These are phyloP conservation scores for Xanthia togata DNA, from an alignment of 2,888 invertebrate genomes.

Conservation along the genomic window DNA sequence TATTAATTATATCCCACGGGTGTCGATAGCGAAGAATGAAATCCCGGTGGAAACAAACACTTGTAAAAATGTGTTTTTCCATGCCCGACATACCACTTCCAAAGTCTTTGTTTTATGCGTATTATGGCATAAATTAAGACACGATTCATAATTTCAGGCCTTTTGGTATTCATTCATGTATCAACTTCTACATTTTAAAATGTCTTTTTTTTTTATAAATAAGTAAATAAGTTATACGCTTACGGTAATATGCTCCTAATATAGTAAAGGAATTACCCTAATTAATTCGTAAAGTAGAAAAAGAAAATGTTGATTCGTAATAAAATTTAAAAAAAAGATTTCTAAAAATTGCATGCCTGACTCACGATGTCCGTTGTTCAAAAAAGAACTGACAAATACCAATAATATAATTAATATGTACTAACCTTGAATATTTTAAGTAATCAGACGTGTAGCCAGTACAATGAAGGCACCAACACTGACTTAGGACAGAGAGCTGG, in stretches of 20 bases:
- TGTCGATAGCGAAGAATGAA: neutral
- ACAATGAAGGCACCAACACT: conserved; percentile 12
- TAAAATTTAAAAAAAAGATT: too few species aligned
- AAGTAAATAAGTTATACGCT: too few species aligned
- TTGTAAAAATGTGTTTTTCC: neutral
- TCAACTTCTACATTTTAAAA: neutral
- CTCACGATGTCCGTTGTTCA: neutral
- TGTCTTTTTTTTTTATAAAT: neutral
- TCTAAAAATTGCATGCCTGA: neutral
- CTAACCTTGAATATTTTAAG: conserved; percentile 23
- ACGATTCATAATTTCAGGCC: neutral
- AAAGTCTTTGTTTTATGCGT: neutral
- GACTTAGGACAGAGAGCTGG: neutral
- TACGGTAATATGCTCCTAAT: too few species aligned
- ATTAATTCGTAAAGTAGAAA: neutral
- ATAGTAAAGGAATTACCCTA: neutral
- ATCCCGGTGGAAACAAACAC: too few species aligned
- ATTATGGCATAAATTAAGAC: neutral
- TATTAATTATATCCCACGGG: neutral
- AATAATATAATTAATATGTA: neutral
- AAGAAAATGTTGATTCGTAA: too few species aligned
- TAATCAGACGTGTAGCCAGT: conserved; percentile 6
- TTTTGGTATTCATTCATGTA: neutral
- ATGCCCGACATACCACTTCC: neutral
- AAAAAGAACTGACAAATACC: neutral